Evolutionary conservation across 2,888 invertebrate species (phyloP), one percentile per base, ranked within the genome.

Genomic region (Cantharis rufa): DNA sequence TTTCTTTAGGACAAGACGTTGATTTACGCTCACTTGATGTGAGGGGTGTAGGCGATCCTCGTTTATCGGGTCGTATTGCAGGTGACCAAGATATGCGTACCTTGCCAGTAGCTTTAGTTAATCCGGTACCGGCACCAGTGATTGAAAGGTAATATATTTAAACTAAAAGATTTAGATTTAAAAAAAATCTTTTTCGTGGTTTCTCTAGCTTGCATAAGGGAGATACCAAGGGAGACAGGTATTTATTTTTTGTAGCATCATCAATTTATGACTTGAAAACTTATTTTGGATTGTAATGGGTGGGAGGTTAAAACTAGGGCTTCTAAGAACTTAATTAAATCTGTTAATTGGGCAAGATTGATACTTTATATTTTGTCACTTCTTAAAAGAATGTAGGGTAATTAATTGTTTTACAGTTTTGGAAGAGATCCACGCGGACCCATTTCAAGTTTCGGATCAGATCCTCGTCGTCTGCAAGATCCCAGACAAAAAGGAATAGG

Each of bases 51-150:
- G 71, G 78, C 7, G 78, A 78, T 72, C 90, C 90, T 15, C 87
- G 91, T 80, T 83, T 90, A 75, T 84, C 86, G 11, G 86, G 85
- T 69, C 81, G 78, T 76, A n/a, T 48, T n/a, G 86, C 91, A 69
- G 86, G 91, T 68, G 96, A 96, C 88, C 95, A 95, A 87, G 96
- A 96, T 87, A 92, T 95, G 91, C 90, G 96, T 80, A 91, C 92
- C 71, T 89, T 92, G 63, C 88, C 89, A 1, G 86, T 84, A 7
- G 81, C 75, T 15, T 86, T 89, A 81, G 84, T 77, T 84, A 83
- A 83, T 79, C 82, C 83, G 27, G 69, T 83, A 16, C 83, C 84
- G 10, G 85, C 85, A 18, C 86, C 87, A 13, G 84, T 86, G 18
- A 84, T 82, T 15, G 90, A 89, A 81, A 87, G 82, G 89, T 89